Conservation (phyloP, 2,797 vertebrate genomes). For the Parauchenoglanis ngamensis region DNA sequence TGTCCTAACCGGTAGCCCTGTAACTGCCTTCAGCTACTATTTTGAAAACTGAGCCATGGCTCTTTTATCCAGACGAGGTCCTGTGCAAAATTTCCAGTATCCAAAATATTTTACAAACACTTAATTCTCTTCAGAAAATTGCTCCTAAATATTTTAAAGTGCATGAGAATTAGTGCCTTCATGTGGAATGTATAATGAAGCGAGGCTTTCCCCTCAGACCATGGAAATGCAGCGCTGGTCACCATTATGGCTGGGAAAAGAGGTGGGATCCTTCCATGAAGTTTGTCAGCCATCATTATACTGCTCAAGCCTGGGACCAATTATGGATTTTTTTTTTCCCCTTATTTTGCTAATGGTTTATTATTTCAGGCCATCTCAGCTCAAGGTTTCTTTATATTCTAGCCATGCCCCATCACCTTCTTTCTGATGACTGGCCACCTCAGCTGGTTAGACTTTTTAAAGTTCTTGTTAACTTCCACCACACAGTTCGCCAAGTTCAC, state of each 20-base stretch:
- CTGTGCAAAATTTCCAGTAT: not conserved
- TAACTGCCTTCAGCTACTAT: not conserved
- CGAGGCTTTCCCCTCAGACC: slow-evolving; percentile 11
- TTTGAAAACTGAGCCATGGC: not conserved
- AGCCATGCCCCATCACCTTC: slow-evolving; percentile 1
- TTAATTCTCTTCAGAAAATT: slow-evolving; percentile 10
- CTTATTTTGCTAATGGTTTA: slow-evolving; percentile 55
- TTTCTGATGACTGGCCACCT: slow-evolving; percentile 23
- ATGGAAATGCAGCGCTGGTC: slow-evolving; percentile 8
- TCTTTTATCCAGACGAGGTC: not conserved
- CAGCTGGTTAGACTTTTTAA: not conserved
- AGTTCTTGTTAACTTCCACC: not conserved
- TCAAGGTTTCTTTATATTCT: slow-evolving; percentile 31
- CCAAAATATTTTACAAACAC: not conserved
- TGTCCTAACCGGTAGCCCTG: not conserved
- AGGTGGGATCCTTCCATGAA: slow-evolving; percentile 16
- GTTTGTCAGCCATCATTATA: slow-evolving; percentile 42
- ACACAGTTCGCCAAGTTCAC: not conserved
- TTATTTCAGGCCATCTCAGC: slow-evolving; percentile 51
- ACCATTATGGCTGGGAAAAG: slow-evolving; percentile 36
- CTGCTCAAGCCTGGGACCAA: slow-evolving; percentile 55
- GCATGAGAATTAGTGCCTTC: slow-evolving; percentile 28
- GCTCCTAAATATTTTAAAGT: slow-evolving; percentile 22
- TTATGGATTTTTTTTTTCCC: slow-evolving; percentile 47
- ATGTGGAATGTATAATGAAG: slow-evolving; percentile 34